phyloP scores from a whole-genome alignment of 2,888 invertebrate species.

The Caenorhabditis afra region DNA sequence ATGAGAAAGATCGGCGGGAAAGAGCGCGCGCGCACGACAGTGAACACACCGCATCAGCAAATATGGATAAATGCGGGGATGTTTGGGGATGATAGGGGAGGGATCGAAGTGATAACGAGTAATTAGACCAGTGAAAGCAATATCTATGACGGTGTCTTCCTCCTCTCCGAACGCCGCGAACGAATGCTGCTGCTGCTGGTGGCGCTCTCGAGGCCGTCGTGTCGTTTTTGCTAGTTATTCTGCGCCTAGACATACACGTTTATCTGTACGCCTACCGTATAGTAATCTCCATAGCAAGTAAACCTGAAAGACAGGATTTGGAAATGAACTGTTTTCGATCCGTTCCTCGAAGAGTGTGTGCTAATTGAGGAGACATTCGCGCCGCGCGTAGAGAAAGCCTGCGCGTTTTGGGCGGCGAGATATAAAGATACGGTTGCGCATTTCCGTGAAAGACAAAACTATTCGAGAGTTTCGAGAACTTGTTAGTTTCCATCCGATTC shows the following conservation, averaged over 20 bases:
- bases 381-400: slow-evolving; percentile 7
- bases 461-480: slow-evolving; percentile 51
- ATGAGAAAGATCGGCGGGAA: slow-evolving; percentile 8
- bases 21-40: background rate
- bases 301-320: slow-evolving; percentile 61
- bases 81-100: slow-evolving; percentile 12
- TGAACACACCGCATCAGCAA: slow-evolving; percentile 7
- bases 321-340: slow-evolving; percentile 58
- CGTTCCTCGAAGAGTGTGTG: slow-evolving; percentile 21
- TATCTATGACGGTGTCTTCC: slow-evolving; percentile 44
- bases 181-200: slow-evolving; percentile 2
- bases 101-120: slow-evolving; percentile 48
- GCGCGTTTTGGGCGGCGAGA: slow-evolving; percentile 47
- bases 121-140: slow-evolving; percentile 60
- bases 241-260: slow-evolving; percentile 46
- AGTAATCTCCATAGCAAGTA: slow-evolving; percentile 55
- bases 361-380: slow-evolving; percentile 40
- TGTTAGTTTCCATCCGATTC: slow-evolving; percentile 47
- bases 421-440: slow-evolving; percentile 61
- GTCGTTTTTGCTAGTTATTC: slow-evolving; percentile 31
- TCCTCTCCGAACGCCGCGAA: slow-evolving; percentile 12
- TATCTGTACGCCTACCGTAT: slow-evolving; percentile 54
- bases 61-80: slow-evolving; percentile 18
- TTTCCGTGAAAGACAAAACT: slow-evolving; percentile 52
- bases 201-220: slow-evolving; percentile 17